phyloP scores from a whole-genome alignment of 2,113 vertebrate species.

The Nothocercus julius region DNA sequence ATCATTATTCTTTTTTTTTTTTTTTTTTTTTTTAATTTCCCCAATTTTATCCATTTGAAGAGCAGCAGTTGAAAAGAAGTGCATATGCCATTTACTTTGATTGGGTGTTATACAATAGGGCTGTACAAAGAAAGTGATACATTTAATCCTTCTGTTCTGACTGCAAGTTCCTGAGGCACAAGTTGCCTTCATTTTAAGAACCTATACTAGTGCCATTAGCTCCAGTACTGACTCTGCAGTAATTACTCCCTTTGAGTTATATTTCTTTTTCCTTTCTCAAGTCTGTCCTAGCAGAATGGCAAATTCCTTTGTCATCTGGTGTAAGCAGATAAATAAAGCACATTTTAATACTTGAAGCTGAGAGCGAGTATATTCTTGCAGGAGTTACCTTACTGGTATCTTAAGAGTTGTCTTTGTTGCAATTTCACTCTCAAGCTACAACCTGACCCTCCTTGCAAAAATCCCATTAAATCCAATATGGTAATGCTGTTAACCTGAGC shows the following conservation, averaged over 20 bases:
- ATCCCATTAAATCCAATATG: not conserved
- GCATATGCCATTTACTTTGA: not conserved
- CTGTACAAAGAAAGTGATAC: not conserved
- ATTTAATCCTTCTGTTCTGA: not conserved
- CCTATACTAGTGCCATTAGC: not conserved
- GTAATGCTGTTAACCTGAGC: constrained; percentile 16
- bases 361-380: not conserved
- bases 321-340: not conserved
- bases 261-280: not conserved
- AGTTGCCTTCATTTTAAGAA: not conserved
- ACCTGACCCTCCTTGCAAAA: constrained; percentile 17
- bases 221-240: not conserved
- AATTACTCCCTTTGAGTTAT: not conserved
- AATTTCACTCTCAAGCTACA: not conserved
- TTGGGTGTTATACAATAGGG: not conserved
- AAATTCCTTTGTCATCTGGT: not conserved
- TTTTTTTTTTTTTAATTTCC: not conserved
- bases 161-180: not conserved
- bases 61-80: not conserved
- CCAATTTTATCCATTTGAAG: not conserved
- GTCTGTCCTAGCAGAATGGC: not conserved
- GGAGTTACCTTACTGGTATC: not conserved
- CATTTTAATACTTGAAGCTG: not conserved
- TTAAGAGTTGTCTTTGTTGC: not conserved
- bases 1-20: not conserved